Percentiles rank a stretch among this genome's conserved stretches.
Evolutionary conservation across 2,888 invertebrate genomes (phyloP).

Genomic region (Cyclophora punctaria): DNA sequence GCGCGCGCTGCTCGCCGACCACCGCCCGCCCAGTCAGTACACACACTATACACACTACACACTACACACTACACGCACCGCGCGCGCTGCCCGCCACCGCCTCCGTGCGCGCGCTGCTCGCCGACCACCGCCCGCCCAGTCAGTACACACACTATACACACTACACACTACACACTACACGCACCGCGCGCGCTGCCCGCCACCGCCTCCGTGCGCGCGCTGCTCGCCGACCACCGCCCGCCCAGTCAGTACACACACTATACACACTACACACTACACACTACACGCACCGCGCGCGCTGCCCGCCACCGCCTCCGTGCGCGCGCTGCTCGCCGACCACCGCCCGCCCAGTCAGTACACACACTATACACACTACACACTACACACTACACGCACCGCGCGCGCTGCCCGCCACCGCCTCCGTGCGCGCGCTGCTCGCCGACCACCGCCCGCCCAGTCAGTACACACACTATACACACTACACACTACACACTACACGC

Average conservation of each 20-base stretch:
- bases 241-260: slow-evolving; percentile 34
- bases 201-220: slow-evolving; percentile 82
- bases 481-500: slow-evolving; percentile 62
- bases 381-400: slow-evolving; percentile 25
- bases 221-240: slow-evolving; percentile 77
- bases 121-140: too few species aligned
- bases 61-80: slow-evolving; percentile 28
- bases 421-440: slow-evolving; percentile 19
- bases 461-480: too few species aligned
- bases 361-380: slow-evolving; percentile 54
- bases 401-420: slow-evolving; percentile 70
- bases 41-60: slow-evolving; percentile 50
- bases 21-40: too few species aligned
- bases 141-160: too few species aligned
- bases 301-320: too few species aligned
- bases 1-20: too few species aligned
- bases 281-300: too few species aligned
- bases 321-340: too few species aligned
- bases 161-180: slow-evolving; percentile 43
- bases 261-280: too few species aligned
- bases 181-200: slow-evolving; percentile 83
- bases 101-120: slow-evolving; percentile 38
- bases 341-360: too few species aligned
- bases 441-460: too few species aligned
- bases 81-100: slow-evolving; percentile 62